phyloP scores from a whole-genome alignment of 2,888 invertebrate species.

The Clivina fossor region DNA sequence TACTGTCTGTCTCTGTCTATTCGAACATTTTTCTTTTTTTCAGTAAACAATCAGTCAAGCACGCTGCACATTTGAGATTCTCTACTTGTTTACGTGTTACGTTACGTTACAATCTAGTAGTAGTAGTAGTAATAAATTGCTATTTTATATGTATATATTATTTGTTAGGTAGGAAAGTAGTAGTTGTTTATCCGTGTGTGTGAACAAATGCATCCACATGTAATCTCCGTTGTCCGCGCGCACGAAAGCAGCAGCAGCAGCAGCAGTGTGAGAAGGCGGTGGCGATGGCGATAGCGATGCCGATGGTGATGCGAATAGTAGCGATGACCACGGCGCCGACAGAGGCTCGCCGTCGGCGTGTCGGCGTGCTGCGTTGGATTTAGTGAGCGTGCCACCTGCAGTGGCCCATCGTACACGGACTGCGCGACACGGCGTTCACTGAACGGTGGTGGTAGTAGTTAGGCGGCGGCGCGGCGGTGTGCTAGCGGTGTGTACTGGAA shows the following conservation, averaged over 20 bases:
- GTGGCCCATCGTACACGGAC: conserved; percentile 25
- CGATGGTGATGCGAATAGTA: conserved; percentile 49
- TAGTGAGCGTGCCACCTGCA: conserved; percentile 47
- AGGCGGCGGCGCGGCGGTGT: conserved; percentile 16
- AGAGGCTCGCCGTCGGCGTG: conserved; percentile 51
- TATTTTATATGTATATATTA: conserved; percentile 10
- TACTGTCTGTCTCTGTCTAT: too few species aligned
- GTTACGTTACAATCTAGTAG: conserved; percentile 16
- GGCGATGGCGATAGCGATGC: conserved; percentile 36
- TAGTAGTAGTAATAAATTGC: conserved; percentile 1
- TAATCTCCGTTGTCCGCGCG: too few species aligned
- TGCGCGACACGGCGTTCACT: conserved; percentile 9
- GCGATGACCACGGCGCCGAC: conserved; percentile 52
- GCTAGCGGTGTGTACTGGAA: conserved; percentile 35
- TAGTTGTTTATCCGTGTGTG: too few species aligned
- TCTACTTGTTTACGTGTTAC: conserved; percentile 12
- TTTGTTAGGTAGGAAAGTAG: too few species aligned
- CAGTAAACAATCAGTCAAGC: conserved; percentile 27
- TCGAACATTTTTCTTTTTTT: too few species aligned
- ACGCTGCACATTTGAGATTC: too few species aligned
- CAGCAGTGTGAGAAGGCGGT: too few species aligned
- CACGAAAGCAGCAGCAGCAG: too few species aligned
- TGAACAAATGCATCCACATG: too few species aligned
- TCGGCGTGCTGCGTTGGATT: conserved; percentile 54
- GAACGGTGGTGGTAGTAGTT: conserved; percentile 1